A percentile compares a stretch with the other conserved stretches of the same genome.
phyloP scores from a whole-genome alignment of 2,797 vertebrate species.

The Eulemur coronatus region DNA sequence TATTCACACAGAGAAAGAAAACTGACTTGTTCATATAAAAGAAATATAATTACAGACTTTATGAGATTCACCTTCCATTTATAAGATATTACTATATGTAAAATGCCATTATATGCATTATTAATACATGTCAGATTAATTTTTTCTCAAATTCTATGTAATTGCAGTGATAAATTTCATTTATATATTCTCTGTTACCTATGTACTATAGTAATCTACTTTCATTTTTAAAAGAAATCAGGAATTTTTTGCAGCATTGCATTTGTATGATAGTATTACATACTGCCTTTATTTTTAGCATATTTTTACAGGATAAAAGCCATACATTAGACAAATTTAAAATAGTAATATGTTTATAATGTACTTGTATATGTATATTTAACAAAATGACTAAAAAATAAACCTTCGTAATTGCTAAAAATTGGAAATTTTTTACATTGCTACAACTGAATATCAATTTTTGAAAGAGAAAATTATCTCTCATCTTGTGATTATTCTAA shows the following conservation, averaged over 20 bases:
- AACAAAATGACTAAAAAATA: not conserved
- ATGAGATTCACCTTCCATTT: not conserved
- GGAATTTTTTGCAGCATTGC: not conserved
- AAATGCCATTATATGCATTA: constrained; percentile 1
- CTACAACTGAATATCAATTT: not conserved
- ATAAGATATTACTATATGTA: not conserved
- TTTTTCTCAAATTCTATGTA: constrained; percentile 25
- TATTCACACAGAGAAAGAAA: not conserved
- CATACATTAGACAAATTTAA: not conserved
- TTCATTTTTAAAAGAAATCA: not conserved
- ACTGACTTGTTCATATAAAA: constrained; percentile 6
- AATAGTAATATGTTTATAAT: not conserved
- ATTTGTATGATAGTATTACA: not conserved
- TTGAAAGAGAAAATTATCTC: not conserved
- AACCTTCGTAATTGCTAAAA: not conserved
- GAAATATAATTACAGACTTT: constrained; percentile 8
- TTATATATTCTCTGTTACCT: not conserved
- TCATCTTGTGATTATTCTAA: not conserved
- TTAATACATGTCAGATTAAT: constrained; percentile 39
- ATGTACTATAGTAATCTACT: not conserved
- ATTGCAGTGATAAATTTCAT: not conserved
- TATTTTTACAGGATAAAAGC: not conserved
- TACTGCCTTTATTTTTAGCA: not conserved
- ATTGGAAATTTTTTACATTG: not conserved
- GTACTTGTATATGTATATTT: not conserved